A percentile compares a stretch with the other conserved stretches of the same genome.
Evolutionary conservation across 1,140 invertebrate species (phyloP).

Genomic region (Globodera ellingtonae): DNA sequence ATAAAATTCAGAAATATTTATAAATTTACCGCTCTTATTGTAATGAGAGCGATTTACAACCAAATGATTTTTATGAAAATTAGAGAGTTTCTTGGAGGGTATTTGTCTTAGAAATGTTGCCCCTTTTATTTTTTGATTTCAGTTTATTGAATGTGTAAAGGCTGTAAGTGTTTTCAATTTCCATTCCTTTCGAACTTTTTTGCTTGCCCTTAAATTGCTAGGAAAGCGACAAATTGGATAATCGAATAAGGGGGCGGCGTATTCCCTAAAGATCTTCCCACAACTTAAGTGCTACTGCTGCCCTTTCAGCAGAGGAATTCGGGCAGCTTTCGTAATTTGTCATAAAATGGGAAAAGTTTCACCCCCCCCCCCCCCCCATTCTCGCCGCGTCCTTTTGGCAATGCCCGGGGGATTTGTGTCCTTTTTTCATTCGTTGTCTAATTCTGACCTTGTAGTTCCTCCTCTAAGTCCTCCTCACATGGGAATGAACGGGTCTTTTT

Average conservation of each 20-base stretch:
- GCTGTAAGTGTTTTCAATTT: neutral
- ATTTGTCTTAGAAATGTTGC: too few species aligned
- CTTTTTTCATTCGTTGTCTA: neutral
- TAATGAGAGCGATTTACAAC: too few species aligned
- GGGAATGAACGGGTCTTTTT: too few species aligned
- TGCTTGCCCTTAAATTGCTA: neutral
- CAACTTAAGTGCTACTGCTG: neutral
- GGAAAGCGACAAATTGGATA: neutral
- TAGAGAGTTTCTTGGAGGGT: too few species aligned
- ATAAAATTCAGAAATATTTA: too few species aligned
- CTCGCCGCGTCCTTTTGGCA: neutral
- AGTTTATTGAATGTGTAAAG: too few species aligned
- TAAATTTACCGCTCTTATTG: too few species aligned
- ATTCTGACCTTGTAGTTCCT: neutral
- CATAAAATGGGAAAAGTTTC: neutral
- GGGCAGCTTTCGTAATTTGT: neutral
- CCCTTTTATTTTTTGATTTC: too few species aligned
- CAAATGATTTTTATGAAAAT: too few species aligned
- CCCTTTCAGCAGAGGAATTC: neutral
- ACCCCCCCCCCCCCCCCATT: neutral
- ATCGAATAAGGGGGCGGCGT: neutral
- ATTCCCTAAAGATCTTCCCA: neutral
- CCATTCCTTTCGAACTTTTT: slow-evolving; percentile 9
- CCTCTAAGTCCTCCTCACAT: neutral
- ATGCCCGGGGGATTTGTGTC: neutral